A percentile compares a stretch with the other conserved stretches of the same genome.
Evolutionary conservation across 2,113 vertebrate species (phyloP).

Genomic region (Leptodactylus fuscus): DNA sequence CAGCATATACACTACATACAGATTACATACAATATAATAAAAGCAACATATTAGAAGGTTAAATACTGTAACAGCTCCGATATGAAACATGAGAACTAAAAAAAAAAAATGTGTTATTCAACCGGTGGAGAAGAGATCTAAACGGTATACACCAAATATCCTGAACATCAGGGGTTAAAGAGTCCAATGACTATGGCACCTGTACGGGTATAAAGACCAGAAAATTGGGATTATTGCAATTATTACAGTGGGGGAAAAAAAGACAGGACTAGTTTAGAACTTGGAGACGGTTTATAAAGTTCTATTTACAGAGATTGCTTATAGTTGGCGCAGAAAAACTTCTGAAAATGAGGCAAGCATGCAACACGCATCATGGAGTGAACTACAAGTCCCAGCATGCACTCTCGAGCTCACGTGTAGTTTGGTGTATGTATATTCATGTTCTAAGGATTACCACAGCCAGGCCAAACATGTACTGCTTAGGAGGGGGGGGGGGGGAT

Average conservation of each 20-base stretch:
- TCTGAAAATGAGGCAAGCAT: background rate
- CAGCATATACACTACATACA: conserved; percentile 26
- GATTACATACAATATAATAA: conserved; percentile 29
- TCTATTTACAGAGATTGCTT: background rate
- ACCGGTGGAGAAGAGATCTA: background rate
- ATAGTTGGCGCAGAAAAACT: background rate
- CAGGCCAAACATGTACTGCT: no score
- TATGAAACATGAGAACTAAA: background rate
- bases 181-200: background rate
- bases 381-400: background rate
- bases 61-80: conserved; percentile 41
- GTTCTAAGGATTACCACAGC: background rate
- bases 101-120: conserved; percentile 25
- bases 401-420: background rate
- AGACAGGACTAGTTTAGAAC: no score
- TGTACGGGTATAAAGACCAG: background rate
- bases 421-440: background rate
- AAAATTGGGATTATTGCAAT: no score
- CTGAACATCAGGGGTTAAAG: background rate
- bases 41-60: background rate
- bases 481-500: no score
- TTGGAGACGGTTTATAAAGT: background rate
- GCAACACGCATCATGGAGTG: background rate
- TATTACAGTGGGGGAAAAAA: background rate
- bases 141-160: background rate